Evolutionary conservation across 2,888 invertebrate species (phyloP).

Genomic region (Parnassius mnemosyne): DNA sequence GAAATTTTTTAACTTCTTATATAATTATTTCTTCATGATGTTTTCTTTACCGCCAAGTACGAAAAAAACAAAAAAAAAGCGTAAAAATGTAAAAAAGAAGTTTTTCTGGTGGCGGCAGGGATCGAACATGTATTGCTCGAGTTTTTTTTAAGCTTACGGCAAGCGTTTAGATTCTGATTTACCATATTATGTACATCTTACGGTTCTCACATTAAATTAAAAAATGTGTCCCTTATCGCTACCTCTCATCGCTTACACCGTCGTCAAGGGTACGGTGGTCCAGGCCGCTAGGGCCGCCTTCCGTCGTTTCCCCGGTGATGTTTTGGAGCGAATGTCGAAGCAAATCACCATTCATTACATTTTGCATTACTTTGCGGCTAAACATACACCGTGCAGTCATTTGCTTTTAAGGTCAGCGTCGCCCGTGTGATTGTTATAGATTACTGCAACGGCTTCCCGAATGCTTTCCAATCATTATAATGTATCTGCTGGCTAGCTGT

Average conservation of each 20-base stretch:
- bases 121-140: too few species aligned
- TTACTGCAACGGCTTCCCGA: slow-evolving; percentile 11
- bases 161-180: too few species aligned
- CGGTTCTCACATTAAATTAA: too few species aligned
- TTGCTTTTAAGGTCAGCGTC: background rate
- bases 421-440: slow-evolving; percentile 7
- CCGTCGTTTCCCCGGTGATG: slow-evolving; percentile 54
- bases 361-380: slow-evolving; percentile 50
- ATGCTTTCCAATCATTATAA: slow-evolving; percentile 12
- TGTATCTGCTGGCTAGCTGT: too few species aligned
- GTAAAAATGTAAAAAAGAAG: too few species aligned
- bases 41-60: too few species aligned
- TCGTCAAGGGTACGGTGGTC: slow-evolving; percentile 38
- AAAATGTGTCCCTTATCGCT: background rate
- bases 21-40: too few species aligned
- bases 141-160: too few species aligned
- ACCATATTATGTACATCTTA: too few species aligned
- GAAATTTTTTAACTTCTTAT: too few species aligned
- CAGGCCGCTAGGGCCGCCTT: slow-evolving; percentile 55
- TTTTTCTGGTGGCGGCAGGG: too few species aligned
- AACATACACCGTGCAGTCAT: slow-evolving; percentile 32
- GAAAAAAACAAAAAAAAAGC: too few species aligned
- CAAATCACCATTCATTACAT: slow-evolving; percentile 69
- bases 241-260: slow-evolving; percentile 5
- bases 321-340: slow-evolving; percentile 41